Base-by-base conservation (phyloP, 2,113 vertebrate species). In the Pardalotus punctatus region DNA sequence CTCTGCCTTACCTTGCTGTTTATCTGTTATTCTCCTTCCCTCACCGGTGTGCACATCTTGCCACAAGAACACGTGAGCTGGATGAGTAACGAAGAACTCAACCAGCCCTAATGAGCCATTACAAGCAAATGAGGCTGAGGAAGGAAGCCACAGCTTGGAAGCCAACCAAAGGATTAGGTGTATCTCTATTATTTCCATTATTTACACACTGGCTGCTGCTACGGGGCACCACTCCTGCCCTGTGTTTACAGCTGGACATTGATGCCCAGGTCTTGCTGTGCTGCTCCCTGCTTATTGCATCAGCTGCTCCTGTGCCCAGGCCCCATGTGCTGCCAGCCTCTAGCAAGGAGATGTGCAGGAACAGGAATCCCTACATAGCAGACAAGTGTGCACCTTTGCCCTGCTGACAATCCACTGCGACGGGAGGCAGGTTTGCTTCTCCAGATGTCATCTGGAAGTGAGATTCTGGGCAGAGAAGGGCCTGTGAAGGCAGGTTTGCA, bases 31-130 rank as follows among this genome's bases (percentile, higher is more conserved):
- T 67, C 45, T 82, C 31, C 57, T 77, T 66, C 50, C 61, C 94
- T 91, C 79, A 88, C 43, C 2, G 5, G 21, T 4, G 33, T 29
- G 42, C 51, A 43, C 67, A 62, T 73, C 61, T 94, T 83, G 24
- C 88, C 85, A 84, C 53, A 53, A 35, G n/a, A 85, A 85, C 84
- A 79, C 0, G 18, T 78, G 71, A 94, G 88, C 70, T 78, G 64
- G 83, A 79, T 96, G 65, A 97, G 27, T 90, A 97, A 97, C 96
- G 80, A 93, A 89, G 79, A 96, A 81, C 89, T 84, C 70, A 48
- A 94, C 88, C 92, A 94, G 90, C 58, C 69, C 88, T 97, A 97
- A 97, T 91, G 95, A 97, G 82, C 93, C 94, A 96, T 94, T 95
- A 94, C 86, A 94, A 95, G 83, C 65, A 97, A 97, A 97, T 14